phyloP scores from a whole-genome alignment of 2,797 vertebrate species.

The Argyrosomus regius region DNA sequence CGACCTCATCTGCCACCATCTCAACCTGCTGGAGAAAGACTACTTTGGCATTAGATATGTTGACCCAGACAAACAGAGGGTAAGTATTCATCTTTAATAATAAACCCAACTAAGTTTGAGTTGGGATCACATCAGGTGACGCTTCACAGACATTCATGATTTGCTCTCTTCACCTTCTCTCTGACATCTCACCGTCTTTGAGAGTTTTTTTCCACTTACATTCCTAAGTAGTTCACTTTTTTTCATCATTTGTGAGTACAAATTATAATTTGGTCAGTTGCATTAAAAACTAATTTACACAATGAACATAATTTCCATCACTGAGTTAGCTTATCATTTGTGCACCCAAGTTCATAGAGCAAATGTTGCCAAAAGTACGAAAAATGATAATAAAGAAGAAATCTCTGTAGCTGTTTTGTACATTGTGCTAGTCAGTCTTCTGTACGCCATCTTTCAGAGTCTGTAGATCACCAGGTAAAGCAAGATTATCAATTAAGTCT shows the following conservation, averaged over 20 bases:
- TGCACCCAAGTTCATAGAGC: background rate
- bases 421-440: background rate
- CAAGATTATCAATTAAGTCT: background rate
- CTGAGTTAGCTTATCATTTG: background rate
- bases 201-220: background rate
- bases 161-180: constrained; percentile 5
- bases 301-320: background rate
- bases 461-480: constrained; percentile 2
- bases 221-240: background rate
- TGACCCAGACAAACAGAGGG: constrained; percentile 97
- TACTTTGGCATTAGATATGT: constrained; percentile 97
- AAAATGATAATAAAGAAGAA: background rate
- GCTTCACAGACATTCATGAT: constrained; percentile 8
- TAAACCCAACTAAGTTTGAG: background rate
- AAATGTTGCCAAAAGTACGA: background rate
- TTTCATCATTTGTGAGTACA: background rate
- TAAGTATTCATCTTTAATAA: constrained; percentile 75
- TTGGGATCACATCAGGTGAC: background rate
- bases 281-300: background rate
- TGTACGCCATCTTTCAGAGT: background rate
- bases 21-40: constrained; percentile 97
- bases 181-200: background rate
- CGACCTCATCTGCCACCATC: constrained; percentile 96
- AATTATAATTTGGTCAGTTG: background rate
- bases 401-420: background rate